phyloP scores from a whole-genome alignment of 2,113 vertebrate genomes.

The Malurus melanocephalus region DNA sequence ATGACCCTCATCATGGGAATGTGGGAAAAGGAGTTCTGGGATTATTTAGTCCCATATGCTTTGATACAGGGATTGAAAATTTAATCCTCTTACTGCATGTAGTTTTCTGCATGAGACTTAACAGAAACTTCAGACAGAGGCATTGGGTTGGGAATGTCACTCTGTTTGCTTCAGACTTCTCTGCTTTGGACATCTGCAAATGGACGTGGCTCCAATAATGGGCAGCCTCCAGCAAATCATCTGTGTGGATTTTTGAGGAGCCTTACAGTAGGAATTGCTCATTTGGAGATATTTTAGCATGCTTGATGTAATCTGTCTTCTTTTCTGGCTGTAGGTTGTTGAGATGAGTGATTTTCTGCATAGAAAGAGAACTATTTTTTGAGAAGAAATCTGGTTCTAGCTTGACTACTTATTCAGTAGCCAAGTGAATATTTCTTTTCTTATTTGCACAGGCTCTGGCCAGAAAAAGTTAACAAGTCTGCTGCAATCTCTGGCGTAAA shows the following conservation, averaged over 20 bases:
- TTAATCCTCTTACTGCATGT: neutral
- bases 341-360: neutral
- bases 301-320: neutral
- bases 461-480: neutral
- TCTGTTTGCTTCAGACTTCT: neutral
- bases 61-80: neutral
- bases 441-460: neutral
- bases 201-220: neutral
- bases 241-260: neutral
- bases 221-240: neutral
- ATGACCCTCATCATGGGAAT: neutral
- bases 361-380: neutral
- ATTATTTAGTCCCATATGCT: neutral
- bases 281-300: slow-evolving; percentile 27
- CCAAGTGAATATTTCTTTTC: neutral
- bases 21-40: neutral
- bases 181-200: neutral
- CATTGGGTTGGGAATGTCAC: neutral
- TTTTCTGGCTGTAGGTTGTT: neutral
- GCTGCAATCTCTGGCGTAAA: neutral
- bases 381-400: neutral
- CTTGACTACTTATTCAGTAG: neutral
- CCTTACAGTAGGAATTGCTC: neutral
- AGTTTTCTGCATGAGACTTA: neutral
- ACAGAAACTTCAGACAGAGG: neutral